Percentiles rank a stretch among this genome's conserved stretches.
phyloP scores from a whole-genome alignment of 2,888 invertebrate species.

The Orgyia antiqua region DNA sequence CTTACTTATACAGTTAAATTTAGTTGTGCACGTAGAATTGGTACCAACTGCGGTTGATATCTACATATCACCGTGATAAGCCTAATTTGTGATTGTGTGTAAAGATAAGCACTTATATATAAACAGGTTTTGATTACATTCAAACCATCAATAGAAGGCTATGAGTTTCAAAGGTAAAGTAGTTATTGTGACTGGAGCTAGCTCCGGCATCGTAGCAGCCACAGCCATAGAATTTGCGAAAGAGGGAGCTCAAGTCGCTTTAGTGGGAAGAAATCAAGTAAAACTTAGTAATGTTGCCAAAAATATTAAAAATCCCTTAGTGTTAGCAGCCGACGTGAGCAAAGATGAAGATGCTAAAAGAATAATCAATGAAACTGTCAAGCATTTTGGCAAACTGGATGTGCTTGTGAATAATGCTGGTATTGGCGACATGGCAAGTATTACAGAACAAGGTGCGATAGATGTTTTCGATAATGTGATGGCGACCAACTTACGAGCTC shows the following conservation, averaged over 20 bases:
- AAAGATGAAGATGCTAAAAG: slow-evolving; percentile 9
- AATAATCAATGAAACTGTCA: slow-evolving; percentile 7
- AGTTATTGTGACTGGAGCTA: too few relatives aligned
- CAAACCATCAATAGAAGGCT: too few relatives aligned
- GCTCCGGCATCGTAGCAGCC: too few relatives aligned
- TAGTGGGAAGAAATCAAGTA: slow-evolving; percentile 23
- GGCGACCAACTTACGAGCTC: slow-evolving; percentile 18
- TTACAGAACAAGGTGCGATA: slow-evolving; percentile 3
- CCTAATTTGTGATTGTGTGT: too few relatives aligned
- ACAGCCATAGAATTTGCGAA: slow-evolving; percentile 21
- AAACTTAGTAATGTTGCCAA: slow-evolving; percentile 15
- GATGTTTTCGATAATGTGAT: slow-evolving; percentile 7
- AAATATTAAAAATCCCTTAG: slow-evolving; percentile 6
- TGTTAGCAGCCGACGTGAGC: slow-evolving; percentile 8
- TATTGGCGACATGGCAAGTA: slow-evolving; percentile 1
- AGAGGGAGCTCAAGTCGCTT: slow-evolving; percentile 21
- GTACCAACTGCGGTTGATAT: too few relatives aligned
- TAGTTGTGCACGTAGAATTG: too few relatives aligned
- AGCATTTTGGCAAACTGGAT: slow-evolving; percentile 12
- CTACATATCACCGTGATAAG: too few relatives aligned
- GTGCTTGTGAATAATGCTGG: slow-evolving; percentile 20
- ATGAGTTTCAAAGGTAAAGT: slow-evolving; percentile 31
- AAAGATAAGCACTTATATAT: too few relatives aligned
- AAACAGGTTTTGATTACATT: too few relatives aligned
- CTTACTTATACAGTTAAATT: too few relatives aligned